Percentiles rank a stretch among this genome's conserved stretches.
Conservation (phyloP, 2,797 vertebrate genomes). For the Coendou prehensilis region DNA sequence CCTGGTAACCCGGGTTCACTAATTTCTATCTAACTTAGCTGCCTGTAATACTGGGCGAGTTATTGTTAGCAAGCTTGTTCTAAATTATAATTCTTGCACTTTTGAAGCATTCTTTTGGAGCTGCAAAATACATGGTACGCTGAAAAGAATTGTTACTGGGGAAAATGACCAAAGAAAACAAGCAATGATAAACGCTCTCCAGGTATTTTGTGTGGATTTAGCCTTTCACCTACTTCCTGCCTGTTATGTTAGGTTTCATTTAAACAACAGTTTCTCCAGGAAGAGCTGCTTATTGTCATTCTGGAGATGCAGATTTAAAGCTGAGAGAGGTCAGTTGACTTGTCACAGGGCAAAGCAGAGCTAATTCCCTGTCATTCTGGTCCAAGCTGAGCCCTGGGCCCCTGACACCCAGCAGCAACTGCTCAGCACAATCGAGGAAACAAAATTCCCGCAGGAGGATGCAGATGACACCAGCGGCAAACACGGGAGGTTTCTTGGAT, state of each 20-base stretch:
- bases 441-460: constrained; percentile 40
- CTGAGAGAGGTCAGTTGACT: not conserved
- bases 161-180: not conserved
- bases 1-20: not conserved
- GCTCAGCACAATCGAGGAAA: constrained; percentile 19
- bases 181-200: not conserved
- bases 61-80: not conserved
- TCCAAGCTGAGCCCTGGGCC: not conserved
- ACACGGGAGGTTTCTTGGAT: constrained; percentile 41
- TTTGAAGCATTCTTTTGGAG: not conserved
- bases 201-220: not conserved
- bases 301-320: not conserved
- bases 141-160: not conserved
- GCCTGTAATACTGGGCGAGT: not conserved
- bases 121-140: not conserved
- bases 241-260: not conserved
- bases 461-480: constrained; percentile 34
- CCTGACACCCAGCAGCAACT: not conserved
- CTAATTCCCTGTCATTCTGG: accelerated
- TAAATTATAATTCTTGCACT: not conserved
- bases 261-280: not conserved
- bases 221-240: not conserved
- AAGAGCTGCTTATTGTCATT: not conserved
- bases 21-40: not conserved
- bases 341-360: no score